phyloP scores from a whole-genome alignment of 2,797 vertebrate species.

The Macrochelys suwanniensis region DNA sequence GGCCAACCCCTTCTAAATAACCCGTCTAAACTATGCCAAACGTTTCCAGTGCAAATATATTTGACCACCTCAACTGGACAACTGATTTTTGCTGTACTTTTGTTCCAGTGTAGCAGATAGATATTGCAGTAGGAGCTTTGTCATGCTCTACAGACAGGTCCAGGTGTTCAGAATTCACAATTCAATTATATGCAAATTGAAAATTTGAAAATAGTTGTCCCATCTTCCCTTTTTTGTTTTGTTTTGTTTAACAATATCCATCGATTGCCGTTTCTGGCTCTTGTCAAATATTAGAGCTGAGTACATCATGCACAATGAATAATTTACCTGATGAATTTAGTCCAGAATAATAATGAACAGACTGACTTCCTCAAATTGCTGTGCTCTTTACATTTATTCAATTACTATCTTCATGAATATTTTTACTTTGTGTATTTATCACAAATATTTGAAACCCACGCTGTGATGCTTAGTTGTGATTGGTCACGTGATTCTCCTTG shows the following conservation, averaged over 20 bases:
- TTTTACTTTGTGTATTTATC: not conserved
- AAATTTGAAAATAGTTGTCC: not conserved
- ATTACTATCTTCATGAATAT: not conserved
- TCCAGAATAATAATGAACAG: not conserved
- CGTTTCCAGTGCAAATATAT: not conserved
- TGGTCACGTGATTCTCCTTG: rapidly evolving
- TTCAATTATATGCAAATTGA: not conserved
- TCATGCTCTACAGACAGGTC: not conserved
- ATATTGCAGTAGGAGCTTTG: not conserved
- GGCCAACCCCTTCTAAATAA: not conserved
- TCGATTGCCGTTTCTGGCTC: not conserved
- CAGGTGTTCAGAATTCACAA: not conserved
- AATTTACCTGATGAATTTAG: not conserved
- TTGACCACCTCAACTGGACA: not conserved
- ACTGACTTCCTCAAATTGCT: not conserved
- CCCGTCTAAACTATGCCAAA: not conserved
- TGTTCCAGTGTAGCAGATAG: not conserved
- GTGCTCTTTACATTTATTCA: not conserved
- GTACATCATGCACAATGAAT: not conserved
- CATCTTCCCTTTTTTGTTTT: not conserved
- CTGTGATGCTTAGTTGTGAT: rapidly evolving
- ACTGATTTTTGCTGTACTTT: not conserved
- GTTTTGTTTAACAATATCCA: not conserved
- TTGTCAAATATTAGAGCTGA: not conserved
- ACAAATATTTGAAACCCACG: not conserved